Evolutionary conservation across 2,113 vertebrate genomes (phyloP), one percentile per base, ranked within the genome.

Genomic region (Xenopus laevis): DNA sequence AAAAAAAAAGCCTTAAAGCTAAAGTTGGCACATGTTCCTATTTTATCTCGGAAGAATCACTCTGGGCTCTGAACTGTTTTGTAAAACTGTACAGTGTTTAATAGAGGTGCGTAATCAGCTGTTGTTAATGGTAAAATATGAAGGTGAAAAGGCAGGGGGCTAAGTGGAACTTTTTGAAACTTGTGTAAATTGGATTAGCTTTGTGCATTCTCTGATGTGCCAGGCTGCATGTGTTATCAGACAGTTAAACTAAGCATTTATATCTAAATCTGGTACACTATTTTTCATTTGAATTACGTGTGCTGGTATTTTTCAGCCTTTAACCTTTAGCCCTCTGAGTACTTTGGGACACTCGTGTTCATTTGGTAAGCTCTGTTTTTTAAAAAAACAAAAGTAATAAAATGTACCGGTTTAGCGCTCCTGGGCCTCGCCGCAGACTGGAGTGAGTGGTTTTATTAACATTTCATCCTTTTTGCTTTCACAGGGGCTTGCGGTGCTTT

Each of bases 271-370:
- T 89, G 92, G 93, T 93, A 89, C 93, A 95, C 93, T 94, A 93
- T 94, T 94, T 84, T 89, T 88, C 89, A 87, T 77, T 87, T 84
- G 89, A 89, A 81, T 81, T 87, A 89, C 89, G 90, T 91, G 93
- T 93, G 94, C 93, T 87, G 87, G 84, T 87, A 82, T 89, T 87
- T 86, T 88, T 86, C 92, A 93, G 92, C 93, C 89, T 91, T 87
- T 91, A 88, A 91, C 89, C 91, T 95, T 96, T 94, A 96, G 95
- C 95, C 96, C 95, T 97, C 94, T 95, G 94, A 97, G 95, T 97
- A 95, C 94, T 92, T 87, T 84, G 89, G 94, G 95, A 94, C 93
- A 95, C 94, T 95, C 95, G 88, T 92, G 88, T 92, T 91, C 81
- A 87, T 86, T 87, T 92, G 89, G 86, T 89, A 86, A 88, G 75